Evolutionary conservation across 2,113 vertebrate species (phyloP).

Genomic region (Corapipo altera): DNA sequence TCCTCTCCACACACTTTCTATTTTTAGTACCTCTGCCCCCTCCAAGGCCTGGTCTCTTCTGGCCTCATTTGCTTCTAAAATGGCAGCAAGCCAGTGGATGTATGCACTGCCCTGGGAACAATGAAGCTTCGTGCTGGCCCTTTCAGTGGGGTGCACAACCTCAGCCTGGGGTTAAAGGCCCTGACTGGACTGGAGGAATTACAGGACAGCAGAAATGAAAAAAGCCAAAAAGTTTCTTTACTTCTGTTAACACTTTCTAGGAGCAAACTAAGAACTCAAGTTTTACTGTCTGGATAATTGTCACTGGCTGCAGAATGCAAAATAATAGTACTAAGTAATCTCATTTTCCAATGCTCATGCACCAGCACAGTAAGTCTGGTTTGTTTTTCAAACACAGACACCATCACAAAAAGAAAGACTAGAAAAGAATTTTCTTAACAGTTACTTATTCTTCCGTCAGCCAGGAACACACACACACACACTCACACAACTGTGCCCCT

Average conservation of each 20-base stretch:
- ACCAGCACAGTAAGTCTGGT: not conserved
- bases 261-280: not conserved
- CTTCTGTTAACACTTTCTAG: not conserved
- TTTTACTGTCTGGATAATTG: not conserved
- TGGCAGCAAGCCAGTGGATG: not conserved
- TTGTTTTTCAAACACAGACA: not conserved
- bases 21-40: not conserved
- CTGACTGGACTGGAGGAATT: not conserved
- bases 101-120: not conserved
- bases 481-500: not conserved
- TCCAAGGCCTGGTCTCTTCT: not conserved
- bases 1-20: not conserved
- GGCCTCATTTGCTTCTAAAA: not conserved
- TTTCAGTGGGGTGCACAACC: not conserved
- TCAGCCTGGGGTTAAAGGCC: not conserved
- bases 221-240: not conserved
- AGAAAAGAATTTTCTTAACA: not conserved
- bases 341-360: not conserved
- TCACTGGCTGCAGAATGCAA: not conserved
- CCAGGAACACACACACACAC: not conserved
- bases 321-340: not conserved
- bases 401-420: not conserved
- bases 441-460: not conserved
- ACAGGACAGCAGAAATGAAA: not conserved
- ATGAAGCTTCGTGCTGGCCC: fast-evolving